Percentiles rank a stretch among this genome's conserved stretches.
Conservation (phyloP, 2,113 vertebrate species). For the Telmatochromis bifrenatus region DNA sequence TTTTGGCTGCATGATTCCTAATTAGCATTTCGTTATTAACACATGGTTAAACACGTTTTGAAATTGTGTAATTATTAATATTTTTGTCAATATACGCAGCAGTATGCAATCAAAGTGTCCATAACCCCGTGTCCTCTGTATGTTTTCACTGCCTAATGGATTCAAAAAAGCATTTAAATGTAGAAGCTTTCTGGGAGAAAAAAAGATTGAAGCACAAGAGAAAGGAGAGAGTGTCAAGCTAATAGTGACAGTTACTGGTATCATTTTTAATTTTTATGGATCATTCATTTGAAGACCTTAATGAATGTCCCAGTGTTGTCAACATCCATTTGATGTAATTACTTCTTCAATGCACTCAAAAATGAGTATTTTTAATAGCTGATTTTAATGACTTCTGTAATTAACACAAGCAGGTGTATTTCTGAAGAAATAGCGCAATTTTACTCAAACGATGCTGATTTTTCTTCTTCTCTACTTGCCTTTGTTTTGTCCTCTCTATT, state of each 20-base stretch:
- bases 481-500: background rate
- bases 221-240: background rate
- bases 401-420: constrained; percentile 7
- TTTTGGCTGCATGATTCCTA: background rate
- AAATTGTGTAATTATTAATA: background rate
- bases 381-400: constrained; percentile 14
- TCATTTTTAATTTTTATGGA: background rate
- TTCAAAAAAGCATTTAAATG: background rate
- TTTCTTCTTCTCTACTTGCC: background rate
- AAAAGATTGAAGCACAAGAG: background rate
- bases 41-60: background rate
- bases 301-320: constrained; percentile 3
- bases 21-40: background rate
- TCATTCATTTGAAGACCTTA: constrained; percentile 19
- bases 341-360: constrained; percentile 8
- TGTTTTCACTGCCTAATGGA: background rate
- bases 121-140: background rate
- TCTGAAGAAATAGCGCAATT: background rate
- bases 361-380: background rate
- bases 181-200: background rate
- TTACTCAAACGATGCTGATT: background rate
- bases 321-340: constrained; percentile 45
- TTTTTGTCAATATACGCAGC: background rate
- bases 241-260: background rate
- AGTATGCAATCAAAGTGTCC: background rate